phyloP scores from a whole-genome alignment of 2,113 vertebrate genomes.

The Indicator indicator region DNA sequence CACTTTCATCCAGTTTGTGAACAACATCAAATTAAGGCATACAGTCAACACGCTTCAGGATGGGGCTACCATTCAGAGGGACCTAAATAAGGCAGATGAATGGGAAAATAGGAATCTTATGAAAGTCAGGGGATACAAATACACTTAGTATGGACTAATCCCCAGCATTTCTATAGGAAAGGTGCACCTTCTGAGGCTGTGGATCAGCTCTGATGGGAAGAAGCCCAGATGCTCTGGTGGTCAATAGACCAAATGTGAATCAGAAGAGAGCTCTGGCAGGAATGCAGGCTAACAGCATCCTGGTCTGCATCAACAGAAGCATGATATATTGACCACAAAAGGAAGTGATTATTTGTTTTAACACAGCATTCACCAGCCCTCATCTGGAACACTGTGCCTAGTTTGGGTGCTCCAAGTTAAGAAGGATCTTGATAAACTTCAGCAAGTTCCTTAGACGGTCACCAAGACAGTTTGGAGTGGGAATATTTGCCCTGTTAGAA shows the following conservation, averaged over 20 bases:
- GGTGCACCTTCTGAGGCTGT: neutral
- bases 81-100: neutral
- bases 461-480: neutral
- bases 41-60: neutral
- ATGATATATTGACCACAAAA: no score
- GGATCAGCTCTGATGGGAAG: neutral
- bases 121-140: neutral
- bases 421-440: neutral
- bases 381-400: neutral
- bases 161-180: neutral
- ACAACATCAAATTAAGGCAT: neutral
- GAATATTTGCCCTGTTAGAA: neutral
- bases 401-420: neutral
- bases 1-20: neutral
- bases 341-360: neutral
- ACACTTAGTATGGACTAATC: neutral
- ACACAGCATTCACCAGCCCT: neutral
- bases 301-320: no score
- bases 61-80: neutral
- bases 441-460: neutral
- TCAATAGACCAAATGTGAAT: neutral
- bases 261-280: neutral
- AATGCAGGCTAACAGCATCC: neutral
- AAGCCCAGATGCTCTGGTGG: neutral
- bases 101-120: neutral